Evolutionary conservation across 1,140 invertebrate genomes (phyloP).

Genomic region (Diorhabda elongata): DNA sequence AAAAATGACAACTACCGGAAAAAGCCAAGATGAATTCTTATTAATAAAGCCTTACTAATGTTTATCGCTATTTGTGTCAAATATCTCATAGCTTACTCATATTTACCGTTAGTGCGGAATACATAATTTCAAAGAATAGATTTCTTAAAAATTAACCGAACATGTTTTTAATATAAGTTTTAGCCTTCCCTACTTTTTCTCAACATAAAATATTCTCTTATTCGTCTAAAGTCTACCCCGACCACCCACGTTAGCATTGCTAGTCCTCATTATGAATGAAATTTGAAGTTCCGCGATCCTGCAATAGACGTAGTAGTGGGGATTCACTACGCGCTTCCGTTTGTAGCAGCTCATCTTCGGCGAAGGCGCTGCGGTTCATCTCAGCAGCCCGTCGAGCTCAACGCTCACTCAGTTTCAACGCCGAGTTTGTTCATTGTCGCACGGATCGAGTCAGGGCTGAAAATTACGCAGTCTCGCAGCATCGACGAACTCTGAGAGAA

Average conservation of each 20-base stretch:
- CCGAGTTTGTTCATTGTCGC: background rate
- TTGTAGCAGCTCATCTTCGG: background rate
- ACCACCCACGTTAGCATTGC: background rate
- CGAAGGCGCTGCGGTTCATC: background rate
- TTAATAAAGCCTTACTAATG: too few relatives aligned
- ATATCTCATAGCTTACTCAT: too few relatives aligned
- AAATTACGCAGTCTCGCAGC: background rate
- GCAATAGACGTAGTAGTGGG: background rate
- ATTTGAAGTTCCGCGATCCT: conserved; percentile 1
- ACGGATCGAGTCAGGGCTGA: background rate
- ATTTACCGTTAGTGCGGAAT: too few relatives aligned
- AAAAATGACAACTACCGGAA: too few relatives aligned
- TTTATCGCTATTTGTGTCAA: too few relatives aligned
- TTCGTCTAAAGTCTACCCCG: background rate
- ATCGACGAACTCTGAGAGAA: background rate
- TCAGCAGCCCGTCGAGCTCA: background rate
- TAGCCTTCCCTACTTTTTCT: too few relatives aligned
- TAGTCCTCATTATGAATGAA: background rate
- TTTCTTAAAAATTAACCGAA: too few relatives aligned
- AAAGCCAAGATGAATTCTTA: too few relatives aligned
- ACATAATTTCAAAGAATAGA: too few relatives aligned
- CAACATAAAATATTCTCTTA: too few relatives aligned
- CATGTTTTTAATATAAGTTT: too few relatives aligned
- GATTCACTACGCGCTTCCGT: background rate
- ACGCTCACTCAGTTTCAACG: conserved; percentile 1